These are phyloP conservation scores for Ranitomeya variabilis DNA, from an alignment of 2,113 vertebrate genomes.

Conservation along the genomic window DNA sequence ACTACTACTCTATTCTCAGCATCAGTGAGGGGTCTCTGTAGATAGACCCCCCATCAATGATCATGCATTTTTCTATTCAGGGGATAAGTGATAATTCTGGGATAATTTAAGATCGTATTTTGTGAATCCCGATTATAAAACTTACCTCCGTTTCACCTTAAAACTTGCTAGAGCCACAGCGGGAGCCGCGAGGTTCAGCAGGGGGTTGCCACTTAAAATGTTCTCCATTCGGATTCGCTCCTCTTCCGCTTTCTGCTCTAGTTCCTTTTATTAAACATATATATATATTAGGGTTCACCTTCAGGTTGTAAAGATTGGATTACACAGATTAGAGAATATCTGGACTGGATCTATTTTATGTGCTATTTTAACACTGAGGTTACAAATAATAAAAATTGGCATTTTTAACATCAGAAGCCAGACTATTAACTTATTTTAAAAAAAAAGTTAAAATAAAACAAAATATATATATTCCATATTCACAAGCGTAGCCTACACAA, in stretches of 20 bases:
- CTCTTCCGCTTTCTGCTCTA: conserved; percentile 96
- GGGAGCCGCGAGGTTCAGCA: conserved; percentile 90
- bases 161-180: conserved; percentile 80
- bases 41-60: no score
- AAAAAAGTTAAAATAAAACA: no score
- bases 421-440: no score
- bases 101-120: no score
- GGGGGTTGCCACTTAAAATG: conserved; percentile 93
- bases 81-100: no score
- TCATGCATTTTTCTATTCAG: no score
- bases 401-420: no score
- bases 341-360: no score
- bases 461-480: no score
- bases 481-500: no score
- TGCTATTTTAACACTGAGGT: neutral
- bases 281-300: neutral
- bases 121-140: neutral
- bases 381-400: neutral
- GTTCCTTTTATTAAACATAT: conserved; percentile 75
- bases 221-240: conserved; percentile 98
- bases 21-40: no score
- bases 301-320: neutral
- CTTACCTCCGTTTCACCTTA: conserved; percentile 95
- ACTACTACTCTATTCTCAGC: no score
- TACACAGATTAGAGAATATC: neutral